Evolutionary conservation across 2,113 vertebrate species (phyloP).

Genomic region (Corvus moneduloides): DNA sequence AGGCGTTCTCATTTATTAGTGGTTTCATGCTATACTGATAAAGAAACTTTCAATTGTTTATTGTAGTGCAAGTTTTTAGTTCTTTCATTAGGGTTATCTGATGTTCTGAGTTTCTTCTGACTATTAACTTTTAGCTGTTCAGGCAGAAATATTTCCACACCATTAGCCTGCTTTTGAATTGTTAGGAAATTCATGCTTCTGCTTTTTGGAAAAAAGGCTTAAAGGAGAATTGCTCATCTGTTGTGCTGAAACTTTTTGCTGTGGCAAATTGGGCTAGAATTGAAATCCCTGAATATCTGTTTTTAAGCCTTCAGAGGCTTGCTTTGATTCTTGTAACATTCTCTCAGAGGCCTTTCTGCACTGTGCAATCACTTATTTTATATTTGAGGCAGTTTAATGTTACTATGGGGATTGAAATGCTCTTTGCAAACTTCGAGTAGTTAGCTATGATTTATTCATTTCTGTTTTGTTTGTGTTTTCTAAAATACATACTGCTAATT

Average conservation of each 20-base stretch:
- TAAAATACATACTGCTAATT: not conserved
- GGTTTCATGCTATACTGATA: not conserved
- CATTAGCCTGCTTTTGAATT: not conserved
- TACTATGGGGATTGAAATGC: not conserved
- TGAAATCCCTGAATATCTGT: not conserved
- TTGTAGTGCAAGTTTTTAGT: not conserved
- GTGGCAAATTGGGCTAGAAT: not conserved
- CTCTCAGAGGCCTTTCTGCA: not conserved
- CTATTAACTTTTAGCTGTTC: not conserved
- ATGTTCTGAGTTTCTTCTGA: not conserved
- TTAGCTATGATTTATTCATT: not conserved
- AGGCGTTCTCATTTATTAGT: not conserved
- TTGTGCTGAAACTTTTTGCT: not conserved
- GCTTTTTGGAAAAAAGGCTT: not conserved
- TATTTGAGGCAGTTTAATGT: not conserved
- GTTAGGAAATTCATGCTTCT: not conserved
- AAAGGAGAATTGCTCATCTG: not conserved
- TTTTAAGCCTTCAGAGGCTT: not conserved
- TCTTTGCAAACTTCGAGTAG: not conserved
- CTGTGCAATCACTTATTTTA: not conserved
- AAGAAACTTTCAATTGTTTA: not conserved
- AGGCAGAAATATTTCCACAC: not conserved
- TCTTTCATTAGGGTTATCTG: not conserved
- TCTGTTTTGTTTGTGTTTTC: not conserved
- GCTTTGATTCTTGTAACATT: not conserved